Evolutionary conservation across 2,888 invertebrate genomes (phyloP).

Genomic region (Schrankia costaestrigalis): DNA sequence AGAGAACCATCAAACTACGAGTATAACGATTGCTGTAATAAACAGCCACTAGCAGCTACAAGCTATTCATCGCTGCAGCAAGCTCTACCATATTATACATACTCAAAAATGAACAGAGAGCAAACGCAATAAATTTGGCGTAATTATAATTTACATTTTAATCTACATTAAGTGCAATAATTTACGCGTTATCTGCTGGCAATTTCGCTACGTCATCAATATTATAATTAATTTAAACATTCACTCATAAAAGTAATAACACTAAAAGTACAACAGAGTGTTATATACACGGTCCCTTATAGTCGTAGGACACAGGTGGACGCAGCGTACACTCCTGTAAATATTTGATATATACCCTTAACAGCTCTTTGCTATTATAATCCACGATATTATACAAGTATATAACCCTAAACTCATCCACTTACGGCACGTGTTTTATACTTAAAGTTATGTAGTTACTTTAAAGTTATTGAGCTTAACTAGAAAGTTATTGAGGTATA

Average conservation of each 20-base stretch:
- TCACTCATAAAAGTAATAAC: conserved; percentile 9
- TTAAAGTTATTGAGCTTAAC: too few relatives aligned
- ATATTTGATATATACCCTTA: conserved; percentile 68
- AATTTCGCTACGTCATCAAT: conserved; percentile 1
- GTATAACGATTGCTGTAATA: too few relatives aligned
- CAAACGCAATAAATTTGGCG: too few relatives aligned
- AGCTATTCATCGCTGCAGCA: too few relatives aligned
- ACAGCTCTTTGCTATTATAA: conserved; percentile 53
- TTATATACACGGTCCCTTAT: conserved; percentile 42
- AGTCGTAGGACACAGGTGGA: conserved; percentile 63
- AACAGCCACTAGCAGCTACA: too few relatives aligned
- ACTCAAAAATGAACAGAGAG: too few relatives aligned
- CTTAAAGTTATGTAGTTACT: conserved; percentile 13
- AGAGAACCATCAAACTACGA: too few relatives aligned
- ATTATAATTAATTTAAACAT: conserved; percentile 4
- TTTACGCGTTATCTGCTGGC: not conserved
- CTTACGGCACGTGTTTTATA: conserved; percentile 20
- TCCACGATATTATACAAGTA: conserved; percentile 27
- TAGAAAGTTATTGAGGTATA: too few relatives aligned
- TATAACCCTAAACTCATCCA: conserved; percentile 21
- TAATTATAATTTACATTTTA: too few relatives aligned
- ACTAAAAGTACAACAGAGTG: conserved; percentile 36
- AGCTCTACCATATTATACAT: too few relatives aligned
- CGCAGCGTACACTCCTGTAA: conserved; percentile 52
- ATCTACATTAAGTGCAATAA: too few relatives aligned